Evolutionary conservation across 2,113 vertebrate species (phyloP).

Genomic region (Psephotus haematonotus): DNA sequence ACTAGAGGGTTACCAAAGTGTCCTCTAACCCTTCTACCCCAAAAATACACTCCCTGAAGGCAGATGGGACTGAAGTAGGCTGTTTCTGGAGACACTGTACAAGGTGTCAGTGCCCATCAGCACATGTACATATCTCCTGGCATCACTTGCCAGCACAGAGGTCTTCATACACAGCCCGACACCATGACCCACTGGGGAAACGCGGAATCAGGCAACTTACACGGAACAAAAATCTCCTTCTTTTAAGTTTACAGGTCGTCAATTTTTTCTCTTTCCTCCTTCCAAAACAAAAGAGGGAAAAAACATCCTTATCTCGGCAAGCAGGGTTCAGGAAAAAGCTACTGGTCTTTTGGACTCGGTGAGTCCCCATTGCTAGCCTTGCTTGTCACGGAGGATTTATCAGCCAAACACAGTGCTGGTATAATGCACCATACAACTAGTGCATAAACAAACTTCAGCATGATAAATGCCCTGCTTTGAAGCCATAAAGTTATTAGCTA

Average conservation of each 20-base stretch:
- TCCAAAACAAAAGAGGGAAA: slow-evolving; percentile 54
- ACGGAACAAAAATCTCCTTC: not conserved
- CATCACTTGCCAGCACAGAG: not conserved
- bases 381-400: slow-evolving; percentile 75
- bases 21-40: not conserved
- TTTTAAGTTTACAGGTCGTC: not conserved
- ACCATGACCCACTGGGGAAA: rapidly evolving
- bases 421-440: slow-evolving; percentile 82
- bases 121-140: not conserved
- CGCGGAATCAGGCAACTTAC: rapidly evolving
- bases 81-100: not conserved
- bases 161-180: not conserved
- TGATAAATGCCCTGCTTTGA: slow-evolving; percentile 86
- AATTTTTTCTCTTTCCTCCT: not conserved
- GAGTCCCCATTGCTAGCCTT: slow-evolving; percentile 57
- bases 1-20: not conserved
- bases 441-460: slow-evolving; percentile 87
- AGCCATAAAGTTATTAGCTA: slow-evolving; percentile 88
- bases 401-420: slow-evolving; percentile 77
- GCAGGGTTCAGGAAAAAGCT: slow-evolving; percentile 72
- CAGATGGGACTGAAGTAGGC: not conserved
- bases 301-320: slow-evolving; percentile 58
- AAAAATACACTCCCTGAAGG: not conserved
- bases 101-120: not conserved
- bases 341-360: slow-evolving; percentile 70